Evolutionary conservation across 2,888 invertebrate genomes (phyloP), one percentile per base, ranked within the genome.

Genomic region (Amblyjoppa fuscipennis): DNA sequence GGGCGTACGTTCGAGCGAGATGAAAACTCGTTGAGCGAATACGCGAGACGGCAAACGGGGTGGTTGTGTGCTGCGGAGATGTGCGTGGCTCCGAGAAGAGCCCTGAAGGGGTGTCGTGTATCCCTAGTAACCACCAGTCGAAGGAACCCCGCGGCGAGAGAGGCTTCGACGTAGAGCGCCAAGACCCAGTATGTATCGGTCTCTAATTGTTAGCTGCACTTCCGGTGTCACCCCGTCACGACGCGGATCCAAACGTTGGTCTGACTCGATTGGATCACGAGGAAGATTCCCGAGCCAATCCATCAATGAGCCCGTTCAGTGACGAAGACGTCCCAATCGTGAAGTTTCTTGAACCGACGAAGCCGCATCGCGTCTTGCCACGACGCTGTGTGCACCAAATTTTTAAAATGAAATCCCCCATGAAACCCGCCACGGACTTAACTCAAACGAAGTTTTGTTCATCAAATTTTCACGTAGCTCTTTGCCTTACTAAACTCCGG

Each of bases 81-180:
- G 34, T 7, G 9, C 6, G 45, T 13, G 11, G 13, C 45, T 45
- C 45, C 13, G 45, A 45, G 45, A 45, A 13, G 13, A 45, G 13
- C 45, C 3, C 13, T 13, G 77, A 86, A 81, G 84, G 89, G 84
- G 87, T 90, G 88, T 89, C 91, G 90, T 89, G 89, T 91, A 87
- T 90, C 90, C 90, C 45, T 91, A 90, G 90, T 91, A 91, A 90
- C 90, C 91, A 88, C 87, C 88, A 86, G 85, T 83, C 87, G 87
- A 75, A 74, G 82, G 77, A 84, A 84, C 70, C 59, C 51, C 56
- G 45, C 69, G 66, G 11, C 25, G 81, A 71, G 61, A 79, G 79
- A 73, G 69, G 45, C 70, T 64, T 76, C 68, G 34, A 25, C 45
- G 59, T 61, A 34, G 56, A 51, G 70, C 41, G 61, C 45, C 45